Percentiles rank a stretch among this genome's conserved stretches.
Conservation (phyloP, 1,140 invertebrate species). For the Leguminivora glycinivorella region DNA sequence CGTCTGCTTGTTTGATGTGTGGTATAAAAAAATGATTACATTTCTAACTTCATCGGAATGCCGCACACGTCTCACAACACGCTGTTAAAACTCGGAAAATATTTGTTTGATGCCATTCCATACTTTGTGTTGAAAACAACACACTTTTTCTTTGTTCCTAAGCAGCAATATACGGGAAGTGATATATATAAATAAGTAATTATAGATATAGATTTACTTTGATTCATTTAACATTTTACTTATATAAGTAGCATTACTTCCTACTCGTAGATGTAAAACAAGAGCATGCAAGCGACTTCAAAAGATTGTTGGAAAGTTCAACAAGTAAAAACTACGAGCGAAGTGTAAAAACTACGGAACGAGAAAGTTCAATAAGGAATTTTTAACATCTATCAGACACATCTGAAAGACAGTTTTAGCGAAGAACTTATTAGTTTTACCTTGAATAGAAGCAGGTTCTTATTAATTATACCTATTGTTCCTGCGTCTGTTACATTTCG, state of each 20-base stretch:
- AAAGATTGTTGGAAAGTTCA: slow-evolving; percentile 10
- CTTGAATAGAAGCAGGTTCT: not conserved
- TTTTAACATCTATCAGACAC: slow-evolving; percentile 22
- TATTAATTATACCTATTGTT: not conserved
- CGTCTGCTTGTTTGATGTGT: too few relatives aligned
- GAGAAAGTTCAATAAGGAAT: slow-evolving; percentile 4
- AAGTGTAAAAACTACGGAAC: slow-evolving; percentile 14
- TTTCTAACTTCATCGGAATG: too few relatives aligned
- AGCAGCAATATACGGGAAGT: too few relatives aligned
- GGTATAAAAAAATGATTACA: too few relatives aligned
- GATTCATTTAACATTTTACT: too few relatives aligned
- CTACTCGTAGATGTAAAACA: not conserved
- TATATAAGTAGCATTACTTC: not conserved
- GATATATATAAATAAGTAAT: too few relatives aligned
- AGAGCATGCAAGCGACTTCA: not conserved
- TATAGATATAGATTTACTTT: too few relatives aligned
- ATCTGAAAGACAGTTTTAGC: slow-evolving; percentile 7
- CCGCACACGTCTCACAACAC: too few relatives aligned
- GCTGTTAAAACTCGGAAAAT: too few relatives aligned
- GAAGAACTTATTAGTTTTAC: not conserved
- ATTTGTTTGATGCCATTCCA: too few relatives aligned
- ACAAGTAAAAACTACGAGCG: not conserved
- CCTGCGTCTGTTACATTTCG: not conserved
- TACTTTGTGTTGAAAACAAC: too few relatives aligned
- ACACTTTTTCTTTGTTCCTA: too few relatives aligned